Percentiles rank a stretch among this genome's conserved stretches.
phyloP scores from a whole-genome alignment of 1,140 invertebrate species.

The Sinella curviseta region DNA sequence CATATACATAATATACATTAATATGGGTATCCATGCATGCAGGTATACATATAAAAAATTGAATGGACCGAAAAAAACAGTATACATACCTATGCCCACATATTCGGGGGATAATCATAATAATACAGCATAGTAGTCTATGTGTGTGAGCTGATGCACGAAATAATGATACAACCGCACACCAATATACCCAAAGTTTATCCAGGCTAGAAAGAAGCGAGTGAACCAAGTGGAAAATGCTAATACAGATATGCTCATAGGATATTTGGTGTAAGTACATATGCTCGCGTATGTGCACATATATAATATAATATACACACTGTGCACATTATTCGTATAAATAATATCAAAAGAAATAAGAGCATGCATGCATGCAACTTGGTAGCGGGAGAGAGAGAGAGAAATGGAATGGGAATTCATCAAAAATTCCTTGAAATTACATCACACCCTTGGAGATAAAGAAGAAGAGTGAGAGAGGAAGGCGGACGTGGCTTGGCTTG shows the following conservation, averaged over 20 bases:
- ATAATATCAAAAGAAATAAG: constrained; percentile 22
- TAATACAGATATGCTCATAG: too few relatives aligned
- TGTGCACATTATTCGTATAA: too few relatives aligned
- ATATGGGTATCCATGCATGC: background rate
- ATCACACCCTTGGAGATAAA: constrained; percentile 36
- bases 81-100: background rate
- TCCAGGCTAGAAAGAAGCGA: too few relatives aligned
- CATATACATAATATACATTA: background rate
- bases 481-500: background rate
- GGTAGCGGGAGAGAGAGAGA: too few relatives aligned
- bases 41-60: background rate
- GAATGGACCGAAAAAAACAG: background rate
- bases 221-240: too few relatives aligned
- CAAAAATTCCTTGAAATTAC: constrained; percentile 42
- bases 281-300: too few relatives aligned
- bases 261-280: too few relatives aligned
- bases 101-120: background rate
- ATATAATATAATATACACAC: too few relatives aligned
- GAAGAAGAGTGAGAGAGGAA: constrained; percentile 18
- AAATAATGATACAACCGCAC: background rate
- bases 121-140: too few relatives aligned
- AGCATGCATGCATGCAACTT: background rate
- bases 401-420: constrained; percentile 40
- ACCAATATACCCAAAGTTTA: too few relatives aligned
- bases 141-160: background rate